Evolutionary conservation across 2,797 vertebrate species (phyloP), one percentile per base, ranked within the genome.

Genomic region (Hozukius guyotensis): DNA sequence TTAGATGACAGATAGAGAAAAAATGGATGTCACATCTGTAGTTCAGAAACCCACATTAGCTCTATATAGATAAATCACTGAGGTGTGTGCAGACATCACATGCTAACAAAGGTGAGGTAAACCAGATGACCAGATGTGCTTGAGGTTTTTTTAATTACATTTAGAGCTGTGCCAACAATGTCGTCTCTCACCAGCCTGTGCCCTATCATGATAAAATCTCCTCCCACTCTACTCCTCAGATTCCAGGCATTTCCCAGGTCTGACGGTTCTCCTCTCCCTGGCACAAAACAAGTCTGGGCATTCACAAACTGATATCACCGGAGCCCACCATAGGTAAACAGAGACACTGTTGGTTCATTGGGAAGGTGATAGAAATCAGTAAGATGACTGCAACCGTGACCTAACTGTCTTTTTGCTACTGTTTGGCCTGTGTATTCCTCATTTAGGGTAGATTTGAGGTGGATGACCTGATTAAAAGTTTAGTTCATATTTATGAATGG

Each of bases 221-320:
- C 86, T 89, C 88, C 87, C 82, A 80, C 78, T 59, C 53, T 57
- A 32, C 77, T 80, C 80, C 83, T 87, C 68, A 79, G 83, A 94
- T 94, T 93, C 92, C 92, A 88, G 89, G 87, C 89, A 94, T 94
- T 92, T 93, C 90, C 85, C 52, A 75, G 77, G 82, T 72, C 84
- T 93, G 89, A 94, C 63, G 46, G 31, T 38, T 81, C 70, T 80
- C 73, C 57, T 81, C 77, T 81, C 16, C 24, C n/a, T 62, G 16
- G 63, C 20, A 73, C 62, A 32, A 59, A 88, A 92, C 91, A 75
- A 83, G 93, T 80, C 90, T 69, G 75, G 92, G 86, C 94, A 87
- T 68, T 80, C 24, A 9, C 64, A 27, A 69, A 32, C 74, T 32
- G 75, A 84, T 83, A 81, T 61, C 75, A 78, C 64, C 25, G 6